Evolutionary conservation across 2,797 vertebrate species (phyloP).

Genomic region (Pseudotriccus pelzelni): DNA sequence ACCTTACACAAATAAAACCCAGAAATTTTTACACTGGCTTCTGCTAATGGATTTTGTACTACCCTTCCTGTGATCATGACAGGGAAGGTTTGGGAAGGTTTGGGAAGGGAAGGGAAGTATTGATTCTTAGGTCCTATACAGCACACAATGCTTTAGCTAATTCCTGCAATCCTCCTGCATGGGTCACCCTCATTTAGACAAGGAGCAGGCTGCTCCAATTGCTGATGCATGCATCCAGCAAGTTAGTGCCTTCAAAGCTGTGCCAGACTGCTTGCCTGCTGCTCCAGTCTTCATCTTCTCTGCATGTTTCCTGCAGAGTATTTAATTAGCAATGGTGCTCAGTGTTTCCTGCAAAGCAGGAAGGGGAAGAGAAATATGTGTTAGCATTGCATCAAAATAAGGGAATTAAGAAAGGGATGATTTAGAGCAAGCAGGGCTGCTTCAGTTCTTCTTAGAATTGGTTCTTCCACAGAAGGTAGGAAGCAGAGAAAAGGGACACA

Average conservation of each 20-base stretch:
- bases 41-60: background rate
- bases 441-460: background rate
- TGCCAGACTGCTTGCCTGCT: rapidly evolving
- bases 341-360: background rate
- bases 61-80: background rate
- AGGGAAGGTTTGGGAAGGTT: too few relatives aligned
- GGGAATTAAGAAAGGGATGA: background rate
- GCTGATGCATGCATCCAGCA: background rate
- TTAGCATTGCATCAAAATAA: background rate
- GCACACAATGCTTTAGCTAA: background rate
- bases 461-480: background rate
- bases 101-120: background rate
- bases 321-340: background rate
- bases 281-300: background rate
- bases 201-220: background rate
- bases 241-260: background rate
- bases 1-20: background rate
- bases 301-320: background rate
- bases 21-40: background rate
- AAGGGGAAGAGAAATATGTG: background rate
- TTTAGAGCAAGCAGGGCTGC: background rate
- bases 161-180: background rate
- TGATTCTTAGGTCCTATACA: too few relatives aligned
- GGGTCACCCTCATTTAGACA: background rate
- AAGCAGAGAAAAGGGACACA: background rate